A percentile compares a stretch with the other conserved stretches of the same genome.
These are phyloP conservation scores for Calidris pugnax DNA, from an alignment of 2,113 vertebrate species.

Conservation along the genomic window DNA sequence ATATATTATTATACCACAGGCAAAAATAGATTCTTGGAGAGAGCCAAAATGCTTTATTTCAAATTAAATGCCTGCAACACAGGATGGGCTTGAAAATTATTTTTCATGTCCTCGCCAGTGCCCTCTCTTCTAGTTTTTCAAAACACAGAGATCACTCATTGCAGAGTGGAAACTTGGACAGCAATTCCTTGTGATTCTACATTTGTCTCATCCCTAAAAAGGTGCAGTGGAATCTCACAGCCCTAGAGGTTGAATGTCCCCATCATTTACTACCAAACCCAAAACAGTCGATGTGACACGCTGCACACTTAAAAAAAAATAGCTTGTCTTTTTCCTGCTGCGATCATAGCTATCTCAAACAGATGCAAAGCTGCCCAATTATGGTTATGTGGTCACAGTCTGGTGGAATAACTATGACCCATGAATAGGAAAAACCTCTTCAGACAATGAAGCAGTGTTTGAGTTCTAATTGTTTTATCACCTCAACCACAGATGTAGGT, in stretches of 20 bases:
- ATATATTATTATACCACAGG: background rate
- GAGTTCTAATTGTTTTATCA: background rate
- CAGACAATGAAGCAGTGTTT: background rate
- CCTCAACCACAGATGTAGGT: background rate
- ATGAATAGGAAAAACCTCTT: conserved; percentile 10
- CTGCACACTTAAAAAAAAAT: conserved; percentile 15
- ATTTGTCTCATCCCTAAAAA: conserved; percentile 46
- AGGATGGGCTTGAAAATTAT: background rate
- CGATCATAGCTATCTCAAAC: background rate
- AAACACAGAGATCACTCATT: conserved; percentile 17
- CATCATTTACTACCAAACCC: background rate
- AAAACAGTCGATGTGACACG: background rate
- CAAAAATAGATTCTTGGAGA: background rate
- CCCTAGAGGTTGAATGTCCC: background rate
- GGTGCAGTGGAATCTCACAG: conserved; percentile 41
- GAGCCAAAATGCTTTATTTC: background rate
- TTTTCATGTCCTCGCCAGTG: background rate
- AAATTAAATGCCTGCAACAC: background rate
- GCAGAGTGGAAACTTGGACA: conserved; percentile 46
- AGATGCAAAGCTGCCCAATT: conserved; percentile 48
- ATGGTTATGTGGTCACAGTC: conserved; percentile 37
- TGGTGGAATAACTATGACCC: background rate
- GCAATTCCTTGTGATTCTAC: conserved; percentile 20
- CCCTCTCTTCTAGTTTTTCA: background rate
- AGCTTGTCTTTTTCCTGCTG: conserved; percentile 17